Evolutionary conservation across 2,797 vertebrate species (phyloP).

Genomic region (Scolopax rusticola): DNA sequence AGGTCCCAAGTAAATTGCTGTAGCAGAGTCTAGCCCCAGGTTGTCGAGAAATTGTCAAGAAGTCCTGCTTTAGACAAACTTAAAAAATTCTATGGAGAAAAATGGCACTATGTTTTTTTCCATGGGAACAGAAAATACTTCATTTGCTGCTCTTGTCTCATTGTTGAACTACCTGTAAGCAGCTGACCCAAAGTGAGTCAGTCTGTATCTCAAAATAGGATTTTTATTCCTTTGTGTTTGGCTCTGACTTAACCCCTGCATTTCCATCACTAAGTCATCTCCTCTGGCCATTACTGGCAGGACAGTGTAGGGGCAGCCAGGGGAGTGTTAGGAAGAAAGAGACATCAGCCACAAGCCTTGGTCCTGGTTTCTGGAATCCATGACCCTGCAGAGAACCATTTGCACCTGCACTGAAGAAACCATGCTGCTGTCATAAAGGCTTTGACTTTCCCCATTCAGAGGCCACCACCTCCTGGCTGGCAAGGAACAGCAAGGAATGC

Average conservation of each 20-base stretch:
- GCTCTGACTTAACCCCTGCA: background rate
- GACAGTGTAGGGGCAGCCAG: background rate
- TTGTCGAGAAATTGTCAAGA: conserved; percentile 28
- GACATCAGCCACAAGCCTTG: background rate
- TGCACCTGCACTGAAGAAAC: background rate
- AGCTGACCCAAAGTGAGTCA: background rate
- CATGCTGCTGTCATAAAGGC: background rate
- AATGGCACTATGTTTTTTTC: conserved; percentile 18
- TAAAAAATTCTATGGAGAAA: conserved; percentile 39
- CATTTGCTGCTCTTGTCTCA: background rate
- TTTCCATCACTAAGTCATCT: background rate
- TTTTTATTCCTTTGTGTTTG: background rate
- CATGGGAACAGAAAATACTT: background rate
- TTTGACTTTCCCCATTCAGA: background rate
- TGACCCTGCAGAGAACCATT: background rate
- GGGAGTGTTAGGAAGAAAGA: background rate
- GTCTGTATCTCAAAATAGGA: background rate
- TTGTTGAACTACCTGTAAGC: background rate
- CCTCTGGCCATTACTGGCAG: background rate
- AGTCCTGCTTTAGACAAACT: conserved; percentile 55
- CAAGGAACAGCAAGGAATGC: background rate
- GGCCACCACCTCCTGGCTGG: background rate
- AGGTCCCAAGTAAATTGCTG: conserved; percentile 66
- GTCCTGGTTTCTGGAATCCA: background rate
- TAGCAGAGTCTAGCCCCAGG: conserved; percentile 56